Evolutionary conservation across 2,888 invertebrate species (phyloP).

Genomic region (Leptarthrus brevirostris): DNA sequence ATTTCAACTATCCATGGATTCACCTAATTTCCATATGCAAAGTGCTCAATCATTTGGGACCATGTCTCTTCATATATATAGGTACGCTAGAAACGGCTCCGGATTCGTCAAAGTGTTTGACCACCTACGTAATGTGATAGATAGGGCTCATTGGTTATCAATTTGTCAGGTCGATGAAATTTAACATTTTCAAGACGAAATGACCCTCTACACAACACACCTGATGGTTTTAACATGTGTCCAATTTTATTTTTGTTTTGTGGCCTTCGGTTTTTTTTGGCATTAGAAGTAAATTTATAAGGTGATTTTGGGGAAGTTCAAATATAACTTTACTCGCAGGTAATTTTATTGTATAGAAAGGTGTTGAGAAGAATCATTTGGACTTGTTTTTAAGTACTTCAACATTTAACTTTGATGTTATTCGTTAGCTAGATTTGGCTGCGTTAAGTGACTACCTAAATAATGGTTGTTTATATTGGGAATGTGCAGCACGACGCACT

Average conservation of each 20-base stretch:
- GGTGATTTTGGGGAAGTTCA: no score
- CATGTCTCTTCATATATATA: neutral
- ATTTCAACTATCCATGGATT: neutral
- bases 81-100: neutral
- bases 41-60: neutral
- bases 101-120: neutral
- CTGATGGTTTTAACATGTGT: neutral
- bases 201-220: neutral
- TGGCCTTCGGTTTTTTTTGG: neutral
- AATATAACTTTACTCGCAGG: no score
- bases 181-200: neutral
- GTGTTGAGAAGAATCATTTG: no score
- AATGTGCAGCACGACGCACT: no score
- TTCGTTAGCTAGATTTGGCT: no score
- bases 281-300: neutral
- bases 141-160: slow-evolving; percentile 15
- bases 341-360: no score
- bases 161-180: slow-evolving; percentile 5
- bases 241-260: neutral
- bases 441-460: no score
- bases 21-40: slow-evolving; percentile 23
- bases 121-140: slow-evolving; percentile 13
- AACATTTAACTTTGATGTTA: no score
- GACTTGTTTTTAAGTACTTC: no score
- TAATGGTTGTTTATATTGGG: no score